Conservation (phyloP, 2,113 vertebrate species). For the Typhlomys cinereus region DNA sequence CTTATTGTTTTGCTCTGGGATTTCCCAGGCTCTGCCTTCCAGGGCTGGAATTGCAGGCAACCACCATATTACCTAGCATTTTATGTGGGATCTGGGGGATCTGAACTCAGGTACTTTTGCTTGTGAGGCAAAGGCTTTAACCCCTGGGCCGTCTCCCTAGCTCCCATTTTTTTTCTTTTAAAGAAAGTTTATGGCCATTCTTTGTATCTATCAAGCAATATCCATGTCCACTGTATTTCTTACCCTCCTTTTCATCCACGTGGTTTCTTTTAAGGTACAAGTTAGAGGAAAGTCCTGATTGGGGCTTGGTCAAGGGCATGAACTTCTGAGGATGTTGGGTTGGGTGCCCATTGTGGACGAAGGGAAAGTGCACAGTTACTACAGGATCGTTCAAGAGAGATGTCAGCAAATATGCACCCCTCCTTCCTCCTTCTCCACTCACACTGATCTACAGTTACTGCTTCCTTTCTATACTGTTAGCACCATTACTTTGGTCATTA, state of each 20-base stretch:
- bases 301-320: not conserved
- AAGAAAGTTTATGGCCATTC: no score
- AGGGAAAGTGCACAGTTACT: not conserved
- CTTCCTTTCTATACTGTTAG: not conserved
- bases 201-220: no score
- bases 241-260: not conserved
- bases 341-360: not conserved
- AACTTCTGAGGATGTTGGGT: not conserved
- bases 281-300: not conserved
- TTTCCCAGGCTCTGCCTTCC: no score
- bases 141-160: no score
- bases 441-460: not conserved
- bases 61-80: no score
- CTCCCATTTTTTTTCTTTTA: no score
- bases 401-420: rapidly evolving
- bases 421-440: not conserved
- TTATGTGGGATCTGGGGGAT: no score
- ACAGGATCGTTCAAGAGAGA: not conserved
- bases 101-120: no score
- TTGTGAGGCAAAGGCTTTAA: no score
- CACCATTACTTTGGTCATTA: not conserved
- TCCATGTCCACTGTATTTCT: not conserved
- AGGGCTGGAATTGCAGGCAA: no score
- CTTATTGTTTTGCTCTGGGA: no score
- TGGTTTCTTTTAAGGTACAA: not conserved